phyloP scores from a whole-genome alignment of 2,888 invertebrate genomes.

The Nipponacmea schrenckii region DNA sequence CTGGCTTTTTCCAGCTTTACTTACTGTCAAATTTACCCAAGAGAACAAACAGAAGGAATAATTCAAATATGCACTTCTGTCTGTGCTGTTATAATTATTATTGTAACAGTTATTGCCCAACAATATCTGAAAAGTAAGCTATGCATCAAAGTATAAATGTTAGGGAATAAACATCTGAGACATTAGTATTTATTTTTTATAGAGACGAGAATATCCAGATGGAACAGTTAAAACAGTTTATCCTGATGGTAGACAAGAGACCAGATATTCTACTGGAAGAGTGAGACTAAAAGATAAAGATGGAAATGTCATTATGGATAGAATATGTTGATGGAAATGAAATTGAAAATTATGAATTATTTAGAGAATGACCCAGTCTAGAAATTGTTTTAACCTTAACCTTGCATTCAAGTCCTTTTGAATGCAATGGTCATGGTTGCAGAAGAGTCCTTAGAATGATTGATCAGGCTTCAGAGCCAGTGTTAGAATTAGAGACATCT shows the following conservation, averaged over 20 bases:
- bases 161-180: background rate
- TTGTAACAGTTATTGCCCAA: background rate
- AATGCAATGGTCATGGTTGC: no score
- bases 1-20: background rate
- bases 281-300: conserved; percentile 86
- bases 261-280: conserved; percentile 89
- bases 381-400: no score
- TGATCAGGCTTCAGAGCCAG: no score
- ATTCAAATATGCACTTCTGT: no score
- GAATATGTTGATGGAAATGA: conserved; percentile 33
- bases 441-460: no score
- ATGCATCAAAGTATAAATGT: background rate
- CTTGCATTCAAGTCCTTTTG: no score
- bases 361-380: no score
- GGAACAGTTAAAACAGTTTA: conserved; percentile 91
- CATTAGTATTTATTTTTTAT: conserved; percentile 49
- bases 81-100: background rate
- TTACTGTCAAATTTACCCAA: no score
- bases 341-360: no score
- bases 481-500: no score
- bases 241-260: conserved; percentile 89
- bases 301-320: conserved; percentile 85
- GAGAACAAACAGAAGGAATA: no score
- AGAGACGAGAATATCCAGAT: conserved; percentile 91
- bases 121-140: background rate